Evolutionary conservation across 2,888 invertebrate genomes (phyloP), one percentile per base, ranked within the genome.

Genomic region (Galeruca laticollis): DNA sequence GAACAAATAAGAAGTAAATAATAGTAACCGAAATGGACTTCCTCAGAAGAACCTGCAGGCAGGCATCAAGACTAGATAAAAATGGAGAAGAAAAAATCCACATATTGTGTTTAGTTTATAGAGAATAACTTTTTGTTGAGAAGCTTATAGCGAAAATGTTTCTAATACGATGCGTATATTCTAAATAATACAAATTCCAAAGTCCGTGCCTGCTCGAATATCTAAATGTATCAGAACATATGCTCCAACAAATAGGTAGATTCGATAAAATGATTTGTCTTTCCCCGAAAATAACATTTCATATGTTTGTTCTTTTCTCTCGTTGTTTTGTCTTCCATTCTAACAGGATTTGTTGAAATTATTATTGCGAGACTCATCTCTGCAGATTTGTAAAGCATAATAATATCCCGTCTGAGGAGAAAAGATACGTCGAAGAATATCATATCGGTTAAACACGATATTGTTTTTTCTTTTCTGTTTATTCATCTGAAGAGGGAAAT

Each of bases 261-360:
- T 54, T 63, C 52, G 63, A 54, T 63, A 63, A 63, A 63, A 63
- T 63, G 40, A 54, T 63, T 63, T 54, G 63, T 54, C 54, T 52
- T 52, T 37, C 21, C 54, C 15, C 9, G 40, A 35, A 62, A 15
- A 49, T 2, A 49, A 49, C 15, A 49, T 49, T 20, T 49, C 49
- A 2, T 13, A 49, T 20, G 15, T 49, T 49, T 13, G n/a, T 49
- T 20, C 15, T 20, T 10, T 18, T 15, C 4, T 1, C 13, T n/a
- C n/a, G n/a, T n/a, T n/a, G n/a, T n/a, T n/a, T n/a, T 9, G 11
- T 52, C 21, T 26, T n/a, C 52, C 13, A 21, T 52, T 52, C 43
- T 57, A 64, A 43, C 57, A 57, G 64, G 56, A 64, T 57, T 64
- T 47, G 21, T 40, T 20, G 31, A 64, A 64, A 64, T 57, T 64